Evolutionary conservation across 2,797 vertebrate genomes (phyloP).

Genomic region (Malacoraja senta): DNA sequence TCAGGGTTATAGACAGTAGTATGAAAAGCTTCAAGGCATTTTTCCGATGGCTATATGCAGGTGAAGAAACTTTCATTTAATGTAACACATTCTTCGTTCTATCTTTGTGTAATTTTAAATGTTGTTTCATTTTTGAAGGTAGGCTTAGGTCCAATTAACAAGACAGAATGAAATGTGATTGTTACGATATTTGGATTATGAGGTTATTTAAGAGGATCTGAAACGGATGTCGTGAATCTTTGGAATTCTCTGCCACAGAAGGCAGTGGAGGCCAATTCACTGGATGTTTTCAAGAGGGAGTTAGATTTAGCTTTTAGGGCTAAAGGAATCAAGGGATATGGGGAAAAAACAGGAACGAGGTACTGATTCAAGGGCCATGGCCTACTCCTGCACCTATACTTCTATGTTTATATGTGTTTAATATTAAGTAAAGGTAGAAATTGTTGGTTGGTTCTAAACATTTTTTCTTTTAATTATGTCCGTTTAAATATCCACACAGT

Average conservation of each 20-base stretch:
- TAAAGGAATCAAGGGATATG: no score
- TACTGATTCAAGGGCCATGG: no score
- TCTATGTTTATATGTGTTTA: no score
- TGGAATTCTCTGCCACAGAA: no score
- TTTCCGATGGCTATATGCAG: conserved; percentile 95
- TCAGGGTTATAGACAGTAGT: conserved; percentile 94
- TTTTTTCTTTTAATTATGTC: background rate
- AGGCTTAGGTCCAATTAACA: background rate
- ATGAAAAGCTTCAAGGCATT: conserved; percentile 99
- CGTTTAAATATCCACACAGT: background rate
- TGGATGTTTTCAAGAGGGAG: no score
- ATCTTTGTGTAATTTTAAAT: background rate
- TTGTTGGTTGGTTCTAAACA: background rate
- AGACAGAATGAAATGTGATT: background rate
- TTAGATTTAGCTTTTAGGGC: no score
- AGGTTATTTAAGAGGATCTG: background rate
- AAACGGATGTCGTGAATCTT: background rate
- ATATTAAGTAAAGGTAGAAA: background rate
- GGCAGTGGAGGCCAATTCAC: no score
- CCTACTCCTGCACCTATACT: no score
- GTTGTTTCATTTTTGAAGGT: background rate
- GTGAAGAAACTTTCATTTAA: conserved; percentile 60
- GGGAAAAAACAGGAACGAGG: no score
- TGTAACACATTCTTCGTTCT: background rate
- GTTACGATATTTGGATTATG: background rate